Evolutionary conservation across 2,888 invertebrate genomes (phyloP).

Genomic region (Celastrina argiolus): DNA sequence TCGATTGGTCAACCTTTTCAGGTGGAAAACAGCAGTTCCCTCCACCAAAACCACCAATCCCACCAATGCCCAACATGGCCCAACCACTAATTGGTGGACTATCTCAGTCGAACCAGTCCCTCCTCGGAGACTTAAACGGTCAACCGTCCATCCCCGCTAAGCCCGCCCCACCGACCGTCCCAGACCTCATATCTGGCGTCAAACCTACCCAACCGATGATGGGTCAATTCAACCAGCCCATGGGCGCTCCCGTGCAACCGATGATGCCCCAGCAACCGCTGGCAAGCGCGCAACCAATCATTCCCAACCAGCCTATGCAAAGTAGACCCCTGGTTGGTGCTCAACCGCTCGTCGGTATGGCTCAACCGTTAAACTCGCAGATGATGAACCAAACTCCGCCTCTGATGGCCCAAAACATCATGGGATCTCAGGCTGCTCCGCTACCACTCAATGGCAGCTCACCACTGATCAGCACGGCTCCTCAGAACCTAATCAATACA

Average conservation of each 20-base stretch:
- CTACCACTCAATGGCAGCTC: slow-evolving; percentile 17
- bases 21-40: slow-evolving; percentile 53
- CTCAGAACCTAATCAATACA: slow-evolving; percentile 24
- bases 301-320: slow-evolving; percentile 26
- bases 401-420: slow-evolving; percentile 24
- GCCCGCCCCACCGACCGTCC: slow-evolving; percentile 42
- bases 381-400: slow-evolving; percentile 32
- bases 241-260: not conserved
- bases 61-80: slow-evolving; percentile 52
- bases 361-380: slow-evolving; percentile 33
- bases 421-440: slow-evolving; percentile 8
- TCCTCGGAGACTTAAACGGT: slow-evolving; percentile 47
- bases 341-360: slow-evolving; percentile 36
- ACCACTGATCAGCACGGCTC: slow-evolving; percentile 18
- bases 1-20: slow-evolving; percentile 29
- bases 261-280: not conserved
- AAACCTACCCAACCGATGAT: slow-evolving; percentile 40
- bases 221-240: not conserved
- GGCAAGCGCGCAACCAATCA: slow-evolving; percentile 17
- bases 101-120: slow-evolving; percentile 40
- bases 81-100: slow-evolving; percentile 44
- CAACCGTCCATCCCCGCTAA: slow-evolving; percentile 39
- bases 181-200: slow-evolving; percentile 61
- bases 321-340: slow-evolving; percentile 36
- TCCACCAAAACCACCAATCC: slow-evolving; percentile 62